Evolutionary conservation across 2,797 vertebrate species (phyloP).

Genomic region (Menidia menidia): DNA sequence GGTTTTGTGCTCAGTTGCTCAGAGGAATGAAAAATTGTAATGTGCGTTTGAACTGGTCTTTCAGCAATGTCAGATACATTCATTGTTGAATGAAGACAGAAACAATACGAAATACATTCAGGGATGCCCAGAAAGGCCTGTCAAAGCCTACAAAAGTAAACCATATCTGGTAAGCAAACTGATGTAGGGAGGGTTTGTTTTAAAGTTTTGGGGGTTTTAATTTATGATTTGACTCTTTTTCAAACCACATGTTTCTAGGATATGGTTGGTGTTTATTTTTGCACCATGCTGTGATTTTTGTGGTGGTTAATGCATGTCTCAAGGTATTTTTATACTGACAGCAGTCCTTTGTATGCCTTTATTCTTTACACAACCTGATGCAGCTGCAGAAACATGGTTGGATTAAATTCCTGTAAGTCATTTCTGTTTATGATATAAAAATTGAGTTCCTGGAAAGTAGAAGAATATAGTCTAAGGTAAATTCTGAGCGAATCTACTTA

Average conservation of each 20-base stretch:
- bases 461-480: neutral
- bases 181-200: constrained; percentile 56
- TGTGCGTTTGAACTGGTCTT: constrained; percentile 23
- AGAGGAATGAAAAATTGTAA: constrained; percentile 22
- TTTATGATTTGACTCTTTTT: constrained; percentile 33
- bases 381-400: constrained; percentile 11
- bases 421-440: neutral
- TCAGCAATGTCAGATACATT: constrained; percentile 17
- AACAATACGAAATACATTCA: constrained; percentile 32
- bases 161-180: constrained; percentile 57
- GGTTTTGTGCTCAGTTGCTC: constrained; percentile 2
- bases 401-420: constrained; percentile 6
- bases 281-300: constrained; percentile 27
- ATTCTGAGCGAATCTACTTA: neutral
- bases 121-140: constrained; percentile 17
- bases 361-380: constrained; percentile 19
- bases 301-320: constrained; percentile 43
- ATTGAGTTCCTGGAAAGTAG: neutral
- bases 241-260: constrained; percentile 42
- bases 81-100: constrained; percentile 42
- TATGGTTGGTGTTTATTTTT: constrained; percentile 49
- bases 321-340: constrained; percentile 29
- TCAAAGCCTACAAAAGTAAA: constrained; percentile 43
- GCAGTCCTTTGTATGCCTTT: constrained; percentile 9
- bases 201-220: constrained; percentile 41